Base-by-base conservation (phyloP, 2,888 invertebrate species). In the Elysia crispata region DNA sequence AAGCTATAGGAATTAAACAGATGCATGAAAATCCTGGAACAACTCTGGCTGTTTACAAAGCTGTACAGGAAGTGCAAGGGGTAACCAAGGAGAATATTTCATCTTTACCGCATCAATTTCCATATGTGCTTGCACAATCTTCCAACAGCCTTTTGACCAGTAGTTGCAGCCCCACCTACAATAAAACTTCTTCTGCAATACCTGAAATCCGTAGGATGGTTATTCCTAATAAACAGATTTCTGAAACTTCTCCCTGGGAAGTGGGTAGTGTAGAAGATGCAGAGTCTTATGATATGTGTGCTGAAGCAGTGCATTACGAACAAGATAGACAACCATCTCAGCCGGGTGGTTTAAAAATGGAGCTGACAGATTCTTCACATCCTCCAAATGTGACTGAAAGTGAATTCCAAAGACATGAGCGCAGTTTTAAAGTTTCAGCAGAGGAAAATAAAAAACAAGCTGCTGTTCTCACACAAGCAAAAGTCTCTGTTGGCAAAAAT, bases 181-280 rank as follows among this genome's bases (percentile, higher is more conserved):
- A 41, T 41, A 41, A 41, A 41, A 41, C 77, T 3, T 77, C 67
- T 1, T 77, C 70, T 41, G n/a, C 77, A 33, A 77, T 77, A 70
- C 77, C 77, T 41, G 60, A 54, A 13, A 23, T 77, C 18, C 70
- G 77, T 20, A 67, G 77, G 20, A 77, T 77, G 77, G 60, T 77
- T 8, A 77, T 77, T 33, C 70, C 77, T 13, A 77, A 18, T 25
- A 77, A 77, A 57, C 49, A 28, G 30, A 67, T 76, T 13, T 70
- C 77, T 8, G 70, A 49, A 70, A 62, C 77, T 1, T 77, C 77
- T 28, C 67, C 77, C 8, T 77, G 77, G 77, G 77, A 77, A 30
- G 77, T 77, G 49, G 70, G 50, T 8, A 70, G 30, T 49, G 60
- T 25, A 11, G 77, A 77, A 28, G 77, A 77, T 33, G n/a, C 33